phyloP scores from a whole-genome alignment of 2,888 invertebrate species.

The Heteropelma amictum region DNA sequence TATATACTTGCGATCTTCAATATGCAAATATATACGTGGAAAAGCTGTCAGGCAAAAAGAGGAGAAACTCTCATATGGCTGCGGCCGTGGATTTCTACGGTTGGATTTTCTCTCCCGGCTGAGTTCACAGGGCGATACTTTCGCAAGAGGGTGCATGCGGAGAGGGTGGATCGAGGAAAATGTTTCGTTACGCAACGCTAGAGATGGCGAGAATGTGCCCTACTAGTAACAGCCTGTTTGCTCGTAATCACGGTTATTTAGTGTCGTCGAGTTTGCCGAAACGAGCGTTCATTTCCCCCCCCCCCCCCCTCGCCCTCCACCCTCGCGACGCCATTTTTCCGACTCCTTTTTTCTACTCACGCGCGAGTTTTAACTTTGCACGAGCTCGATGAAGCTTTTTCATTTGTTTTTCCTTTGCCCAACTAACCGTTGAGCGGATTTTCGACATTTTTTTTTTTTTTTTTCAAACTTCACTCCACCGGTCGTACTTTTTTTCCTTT shows the following conservation, averaged over 20 bases:
- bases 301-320: neutral
- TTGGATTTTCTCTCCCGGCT: neutral
- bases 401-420: neutral
- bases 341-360: too few species aligned
- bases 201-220: neutral
- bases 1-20: neutral
- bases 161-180: neutral
- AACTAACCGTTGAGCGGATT: slow-evolving; percentile 22
- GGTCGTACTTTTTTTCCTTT: neutral
- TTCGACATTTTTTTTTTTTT: neutral
- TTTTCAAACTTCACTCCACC: slow-evolving; percentile 11
- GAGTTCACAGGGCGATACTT: neutral
- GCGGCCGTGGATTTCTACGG: neutral
- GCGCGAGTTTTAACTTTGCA: neutral
- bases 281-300: slow-evolving; percentile 7
- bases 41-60: slow-evolving; percentile 33
- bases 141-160: neutral
- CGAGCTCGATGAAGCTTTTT: neutral
- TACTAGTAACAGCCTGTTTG: slow-evolving; percentile 49
- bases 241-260: slow-evolving; percentile 57
- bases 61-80: neutral
- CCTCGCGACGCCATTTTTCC: neutral
- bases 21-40: slow-evolving; percentile 21
- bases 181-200: neutral
- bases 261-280: slow-evolving; percentile 42